These are phyloP conservation scores for Drosophila neocordata DNA, from an alignment of 1,140 invertebrate genomes.

Conservation along the genomic window DNA sequence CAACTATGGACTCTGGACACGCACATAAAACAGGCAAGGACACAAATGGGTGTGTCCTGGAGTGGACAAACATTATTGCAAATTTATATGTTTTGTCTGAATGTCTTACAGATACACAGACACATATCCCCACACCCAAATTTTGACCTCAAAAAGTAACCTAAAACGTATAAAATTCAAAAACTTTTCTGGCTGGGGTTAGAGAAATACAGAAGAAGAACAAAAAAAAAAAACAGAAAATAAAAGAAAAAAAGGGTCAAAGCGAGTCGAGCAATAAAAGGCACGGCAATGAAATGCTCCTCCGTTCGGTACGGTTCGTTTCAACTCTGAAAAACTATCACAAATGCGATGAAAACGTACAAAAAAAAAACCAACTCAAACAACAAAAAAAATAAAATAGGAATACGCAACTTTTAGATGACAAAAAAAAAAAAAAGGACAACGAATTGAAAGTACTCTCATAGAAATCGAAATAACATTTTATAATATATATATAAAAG, in stretches of 20 bases:
- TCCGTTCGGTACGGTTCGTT: slow-evolving; percentile 50
- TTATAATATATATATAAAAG: background rate
- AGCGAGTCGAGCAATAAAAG: slow-evolving; percentile 66
- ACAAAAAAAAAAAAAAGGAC: background rate
- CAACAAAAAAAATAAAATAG: slow-evolving; percentile 1
- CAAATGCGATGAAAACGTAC: slow-evolving; percentile 46
- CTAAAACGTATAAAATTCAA: slow-evolving; percentile 65
- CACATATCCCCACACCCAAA: slow-evolving; percentile 20
- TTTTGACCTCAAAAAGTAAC: slow-evolving; percentile 72
- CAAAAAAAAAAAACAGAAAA: too few species aligned
- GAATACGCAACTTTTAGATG: slow-evolving; percentile 32
- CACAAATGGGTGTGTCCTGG: slow-evolving; percentile 61
- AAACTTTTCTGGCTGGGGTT: slow-evolving; percentile 27
- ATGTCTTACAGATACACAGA: background rate
- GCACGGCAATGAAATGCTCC: slow-evolving; percentile 59
- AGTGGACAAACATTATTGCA: slow-evolving; percentile 74
- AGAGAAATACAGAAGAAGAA: slow-evolving; percentile 3
- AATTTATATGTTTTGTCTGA: slow-evolving; percentile 60
- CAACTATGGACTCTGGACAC: slow-evolving; percentile 21
- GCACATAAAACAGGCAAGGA: slow-evolving; percentile 31
- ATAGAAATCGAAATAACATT: background rate
- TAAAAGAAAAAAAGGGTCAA: slow-evolving; percentile 34
- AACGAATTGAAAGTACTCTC: background rate
- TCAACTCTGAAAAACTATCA: slow-evolving; percentile 63
- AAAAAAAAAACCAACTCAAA: slow-evolving; percentile 29